A percentile compares a stretch with the other conserved stretches of the same genome.
Evolutionary conservation across 2,888 invertebrate species (phyloP).

Genomic region (Harpalus rubripes): DNA sequence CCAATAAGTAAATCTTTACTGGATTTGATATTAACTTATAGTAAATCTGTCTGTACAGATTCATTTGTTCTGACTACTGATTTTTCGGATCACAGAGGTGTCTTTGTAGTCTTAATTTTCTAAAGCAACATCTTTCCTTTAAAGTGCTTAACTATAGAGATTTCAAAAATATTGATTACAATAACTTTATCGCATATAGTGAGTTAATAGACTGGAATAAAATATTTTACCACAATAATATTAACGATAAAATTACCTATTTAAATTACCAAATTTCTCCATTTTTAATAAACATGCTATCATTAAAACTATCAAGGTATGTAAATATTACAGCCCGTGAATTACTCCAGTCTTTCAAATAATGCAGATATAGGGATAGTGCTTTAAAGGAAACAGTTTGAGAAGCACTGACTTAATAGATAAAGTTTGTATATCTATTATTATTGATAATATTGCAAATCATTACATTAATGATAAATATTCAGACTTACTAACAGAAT

Average conservation of each 20-base stretch:
- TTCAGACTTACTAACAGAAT: not conserved
- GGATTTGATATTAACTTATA: not conserved
- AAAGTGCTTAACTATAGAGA: not conserved
- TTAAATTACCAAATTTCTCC: not conserved
- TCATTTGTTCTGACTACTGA: not conserved
- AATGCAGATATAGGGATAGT: not conserved
- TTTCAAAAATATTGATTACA: slow-evolving; percentile 1
- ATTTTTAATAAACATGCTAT: slow-evolving; percentile 11
- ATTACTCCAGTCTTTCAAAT: slow-evolving; percentile 2
- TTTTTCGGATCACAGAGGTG: not conserved
- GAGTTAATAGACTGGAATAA: not conserved
- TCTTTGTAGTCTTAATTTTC: not conserved
- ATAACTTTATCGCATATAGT: not conserved
- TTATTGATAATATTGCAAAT: not conserved
- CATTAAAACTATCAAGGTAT: not conserved
- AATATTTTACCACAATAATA: not conserved
- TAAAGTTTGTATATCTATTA: slow-evolving; percentile 3
- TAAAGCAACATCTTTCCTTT: not conserved
- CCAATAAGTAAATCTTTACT: not conserved
- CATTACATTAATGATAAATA: slow-evolving; percentile 8
- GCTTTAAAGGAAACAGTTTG: too few species aligned
- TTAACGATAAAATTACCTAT: slow-evolving; percentile 2
- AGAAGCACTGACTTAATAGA: too few species aligned
- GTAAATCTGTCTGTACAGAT: not conserved
- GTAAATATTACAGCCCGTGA: not conserved